These are phyloP conservation scores for Carassius carassius DNA, from an alignment of 2,113 vertebrate species.

Conservation along the genomic window DNA sequence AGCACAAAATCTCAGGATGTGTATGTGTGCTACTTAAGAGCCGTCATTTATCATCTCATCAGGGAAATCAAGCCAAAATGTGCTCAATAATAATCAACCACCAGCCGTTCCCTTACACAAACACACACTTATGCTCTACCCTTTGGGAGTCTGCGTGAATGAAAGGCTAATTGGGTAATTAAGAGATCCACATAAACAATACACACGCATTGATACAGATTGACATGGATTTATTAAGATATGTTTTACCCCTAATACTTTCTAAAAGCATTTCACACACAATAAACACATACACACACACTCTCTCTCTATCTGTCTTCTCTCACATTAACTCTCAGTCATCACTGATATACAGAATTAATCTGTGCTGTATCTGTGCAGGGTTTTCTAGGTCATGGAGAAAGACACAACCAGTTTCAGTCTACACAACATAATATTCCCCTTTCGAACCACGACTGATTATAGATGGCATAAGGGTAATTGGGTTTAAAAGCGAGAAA, in stretches of 20 bases:
- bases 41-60: constrained; percentile 47
- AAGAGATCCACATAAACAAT: constrained; percentile 22
- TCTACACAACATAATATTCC: neutral
- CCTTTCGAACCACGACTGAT: neutral
- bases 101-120: constrained; percentile 19
- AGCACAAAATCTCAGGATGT: neutral
- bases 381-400: constrained; percentile 35
- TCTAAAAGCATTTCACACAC: neutral
- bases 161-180: constrained; percentile 30
- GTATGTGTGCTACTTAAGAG: neutral
- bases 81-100: constrained; percentile 35
- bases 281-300: neutral
- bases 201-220: neutral
- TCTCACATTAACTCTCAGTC: neutral
- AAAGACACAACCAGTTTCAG: neutral
- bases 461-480: neutral
- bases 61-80: constrained; percentile 45
- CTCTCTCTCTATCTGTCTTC: neutral
- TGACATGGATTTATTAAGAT: neutral
- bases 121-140: constrained; percentile 20
- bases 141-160: constrained; percentile 25
- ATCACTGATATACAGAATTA: neutral
- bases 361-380: neutral
- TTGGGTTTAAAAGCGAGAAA: constrained; percentile 17
- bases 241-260: neutral